These are phyloP conservation scores for Drosophila aff. DNA, from an alignment of 1,140 invertebrate genomes.

Conservation along the genomic window DNA sequence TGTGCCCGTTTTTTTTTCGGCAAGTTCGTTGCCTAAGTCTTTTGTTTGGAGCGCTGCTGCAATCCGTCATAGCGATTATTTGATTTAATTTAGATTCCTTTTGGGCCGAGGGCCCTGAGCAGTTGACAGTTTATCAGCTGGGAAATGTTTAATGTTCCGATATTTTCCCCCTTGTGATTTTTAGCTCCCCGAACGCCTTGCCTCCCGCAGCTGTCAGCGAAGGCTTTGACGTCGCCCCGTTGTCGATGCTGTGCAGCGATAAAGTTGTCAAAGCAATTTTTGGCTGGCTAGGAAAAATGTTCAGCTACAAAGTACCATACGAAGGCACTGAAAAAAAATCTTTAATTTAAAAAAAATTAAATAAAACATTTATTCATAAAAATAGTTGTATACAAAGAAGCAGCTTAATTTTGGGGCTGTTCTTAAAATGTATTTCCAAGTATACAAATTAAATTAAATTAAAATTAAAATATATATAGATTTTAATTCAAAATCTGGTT, in stretches of 20 bases:
- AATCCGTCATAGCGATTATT: conserved; percentile 73
- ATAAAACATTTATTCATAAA: not conserved
- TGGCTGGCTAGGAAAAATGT: conserved; percentile 73
- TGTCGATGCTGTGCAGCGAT: conserved; percentile 78
- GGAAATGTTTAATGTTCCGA: conserved; percentile 55
- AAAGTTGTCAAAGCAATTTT: conserved; percentile 83
- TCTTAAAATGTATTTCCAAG: too few relatives aligned
- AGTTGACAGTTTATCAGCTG: conserved; percentile 72
- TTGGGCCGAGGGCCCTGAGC: conserved; percentile 33
- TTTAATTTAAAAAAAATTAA: too few relatives aligned
- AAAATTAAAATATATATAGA: too few relatives aligned
- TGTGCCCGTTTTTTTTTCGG: conserved; percentile 52
- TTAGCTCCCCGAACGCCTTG: conserved; percentile 17
- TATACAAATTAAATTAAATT: too few relatives aligned
- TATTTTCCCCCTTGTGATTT: not conserved
- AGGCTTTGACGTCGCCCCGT: conserved; percentile 49
- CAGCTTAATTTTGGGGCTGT: too few relatives aligned
- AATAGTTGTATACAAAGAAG: not conserved
- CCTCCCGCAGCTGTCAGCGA: conserved; percentile 40
- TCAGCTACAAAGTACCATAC: conserved; percentile 29
- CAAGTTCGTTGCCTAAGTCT: conserved; percentile 77
- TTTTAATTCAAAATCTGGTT: too few relatives aligned
- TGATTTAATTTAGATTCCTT: conserved; percentile 82
- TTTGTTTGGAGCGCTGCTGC: conserved; percentile 51
- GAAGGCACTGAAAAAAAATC: not conserved